Evolutionary conservation across 1,140 invertebrate genomes (phyloP), one percentile per base, ranked within the genome.

Genomic region (Antheraea pernyi): DNA sequence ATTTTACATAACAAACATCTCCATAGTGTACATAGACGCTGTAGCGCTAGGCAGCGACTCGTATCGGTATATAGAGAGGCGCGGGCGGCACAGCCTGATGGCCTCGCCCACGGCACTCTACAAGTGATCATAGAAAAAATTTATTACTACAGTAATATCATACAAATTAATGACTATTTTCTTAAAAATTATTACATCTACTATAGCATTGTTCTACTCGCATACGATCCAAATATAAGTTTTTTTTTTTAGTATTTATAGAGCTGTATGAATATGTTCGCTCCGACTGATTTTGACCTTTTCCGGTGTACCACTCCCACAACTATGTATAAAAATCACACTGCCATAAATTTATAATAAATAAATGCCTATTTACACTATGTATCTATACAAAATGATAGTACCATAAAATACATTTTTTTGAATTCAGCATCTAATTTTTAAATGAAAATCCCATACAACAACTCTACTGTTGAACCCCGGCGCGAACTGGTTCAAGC

Each of bases 341-440:
- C 87, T 84, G 89, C 87, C 88, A 89, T 89, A 85, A 89, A 89
- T 92, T 92, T 91, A 91, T 91, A 92, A 92, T 92, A 92, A 92
- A 92, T 92, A 92, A 92, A 92, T 92, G 90, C 90, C 90, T 92
- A 92, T 92, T 90, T 91, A 92, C 88, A 91, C 90, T 92, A 91
- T 91, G 85, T 89, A 89, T 87, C 88, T 92, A 92, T 92, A 92
- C 88, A 92, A 91, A 92, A 92, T 87, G 87, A 88, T 89, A 88
- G 86, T 88, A 89, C 86, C 85, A 87, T 84, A 70, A 90, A 89
- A 87, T 88, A 86, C 89, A 85, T 86, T 84, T 82, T 8, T 82
- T 86, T 82, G 78, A 86, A 86, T 88, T 80, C 83, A 90, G 88
- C 89, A 82, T 84, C 89, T 91, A 91, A 81, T 85, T 67, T 19